Evolutionary conservation across 2,888 invertebrate species (phyloP).

Genomic region (Oscheius onirici): DNA sequence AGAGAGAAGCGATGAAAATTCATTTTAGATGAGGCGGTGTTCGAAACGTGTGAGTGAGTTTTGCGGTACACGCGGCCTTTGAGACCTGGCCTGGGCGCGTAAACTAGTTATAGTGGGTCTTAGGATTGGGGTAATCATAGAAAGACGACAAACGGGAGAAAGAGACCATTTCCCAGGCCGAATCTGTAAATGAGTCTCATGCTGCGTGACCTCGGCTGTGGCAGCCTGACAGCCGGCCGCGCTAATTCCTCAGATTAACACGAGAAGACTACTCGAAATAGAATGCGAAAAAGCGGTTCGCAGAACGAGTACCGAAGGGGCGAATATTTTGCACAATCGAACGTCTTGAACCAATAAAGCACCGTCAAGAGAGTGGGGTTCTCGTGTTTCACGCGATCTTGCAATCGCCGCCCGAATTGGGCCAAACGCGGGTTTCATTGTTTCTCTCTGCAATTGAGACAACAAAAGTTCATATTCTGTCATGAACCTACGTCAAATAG

Average conservation of each 20-base stretch:
- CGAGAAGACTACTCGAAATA: neutral
- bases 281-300: neutral
- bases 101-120: constrained; percentile 30
- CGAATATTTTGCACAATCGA: constrained; percentile 8
- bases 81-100: constrained; percentile 28
- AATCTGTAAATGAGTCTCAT: constrained; percentile 19
- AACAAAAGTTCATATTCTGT: too few species aligned
- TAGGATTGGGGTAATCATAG: constrained; percentile 28
- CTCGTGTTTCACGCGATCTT: constrained; percentile 31
- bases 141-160: constrained; percentile 5
- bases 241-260: constrained; percentile 20
- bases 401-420: constrained; percentile 28
- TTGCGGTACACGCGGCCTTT: constrained; percentile 22
- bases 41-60: constrained; percentile 29
- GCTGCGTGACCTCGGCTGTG: constrained; percentile 13
- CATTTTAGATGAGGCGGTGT: constrained; percentile 22
- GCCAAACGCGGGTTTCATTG: constrained; percentile 14
- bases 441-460: neutral
- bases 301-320: constrained; percentile 2
- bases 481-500: too few species aligned
- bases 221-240: neutral
- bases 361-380: constrained; percentile 24
- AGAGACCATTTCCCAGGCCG: neutral
- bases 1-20: neutral
- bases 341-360: constrained; percentile 28